These are phyloP conservation scores for Tanytarsus gracilentus DNA, from an alignment of 2,888 invertebrate genomes.

Conservation along the genomic window DNA sequence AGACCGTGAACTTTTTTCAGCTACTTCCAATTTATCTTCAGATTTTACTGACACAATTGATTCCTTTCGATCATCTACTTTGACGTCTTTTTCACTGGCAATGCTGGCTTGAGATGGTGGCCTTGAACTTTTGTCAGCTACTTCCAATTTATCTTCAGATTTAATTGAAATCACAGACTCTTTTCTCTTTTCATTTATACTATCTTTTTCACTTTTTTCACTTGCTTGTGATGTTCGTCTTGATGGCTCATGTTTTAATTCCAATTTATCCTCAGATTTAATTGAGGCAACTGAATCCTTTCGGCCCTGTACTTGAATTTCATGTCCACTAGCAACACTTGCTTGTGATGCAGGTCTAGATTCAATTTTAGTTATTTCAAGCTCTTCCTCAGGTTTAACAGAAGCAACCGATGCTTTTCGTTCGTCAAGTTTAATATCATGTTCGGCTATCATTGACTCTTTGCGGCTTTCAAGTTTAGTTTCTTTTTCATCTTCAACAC, in stretches of 20 bases:
- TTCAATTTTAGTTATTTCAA: constrained; percentile 23
- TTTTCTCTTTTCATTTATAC: neutral
- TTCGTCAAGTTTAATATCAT: neutral
- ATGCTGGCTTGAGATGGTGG: constrained; percentile 30
- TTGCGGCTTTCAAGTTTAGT: no score
- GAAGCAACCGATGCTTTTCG: constrained; percentile 12
- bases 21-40: constrained; percentile 21
- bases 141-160: neutral
- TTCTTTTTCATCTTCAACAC: constrained; percentile 28
- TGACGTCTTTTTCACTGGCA: constrained; percentile 30
- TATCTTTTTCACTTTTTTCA: neutral
- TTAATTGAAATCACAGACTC: constrained; percentile 4
- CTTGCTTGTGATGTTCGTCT: constrained; percentile 30
- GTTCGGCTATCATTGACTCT: no score
- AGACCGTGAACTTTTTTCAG: constrained; percentile 26
- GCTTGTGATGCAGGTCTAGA: constrained; percentile 30
- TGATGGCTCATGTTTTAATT: neutral
- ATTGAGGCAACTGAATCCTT: constrained; percentile 18
- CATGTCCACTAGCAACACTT: constrained; percentile 29
- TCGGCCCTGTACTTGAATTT: neutral
- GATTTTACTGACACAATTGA: neutral
- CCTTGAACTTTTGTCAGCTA: constrained; percentile 11
- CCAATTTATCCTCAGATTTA: constrained; percentile 1
- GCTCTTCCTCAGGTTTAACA: neutral
- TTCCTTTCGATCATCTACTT: constrained; percentile 7